These are phyloP conservation scores for Tor tambroides DNA, from an alignment of 2,113 vertebrate genomes.

Conservation along the genomic window DNA sequence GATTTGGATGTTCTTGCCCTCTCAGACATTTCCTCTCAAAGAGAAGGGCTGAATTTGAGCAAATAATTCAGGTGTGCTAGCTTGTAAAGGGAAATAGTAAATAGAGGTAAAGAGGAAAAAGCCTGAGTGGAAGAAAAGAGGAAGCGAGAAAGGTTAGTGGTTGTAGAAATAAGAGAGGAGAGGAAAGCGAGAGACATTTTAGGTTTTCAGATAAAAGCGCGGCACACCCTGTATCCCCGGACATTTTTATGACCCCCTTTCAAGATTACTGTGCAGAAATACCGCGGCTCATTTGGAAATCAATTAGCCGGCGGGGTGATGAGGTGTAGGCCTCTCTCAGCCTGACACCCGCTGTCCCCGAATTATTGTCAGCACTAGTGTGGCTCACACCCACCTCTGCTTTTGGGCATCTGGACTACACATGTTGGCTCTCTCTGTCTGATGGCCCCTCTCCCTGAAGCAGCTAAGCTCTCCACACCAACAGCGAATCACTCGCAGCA, in stretches of 20 bases:
- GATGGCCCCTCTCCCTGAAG: slow-evolving; percentile 9
- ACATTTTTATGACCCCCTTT: slow-evolving; percentile 91
- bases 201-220: slow-evolving; percentile 88
- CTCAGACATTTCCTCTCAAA: slow-evolving; percentile 26
- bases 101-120: not conserved
- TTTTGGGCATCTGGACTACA: slow-evolving; percentile 85
- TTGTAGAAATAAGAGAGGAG: slow-evolving; percentile 28
- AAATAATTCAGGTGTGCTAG: slow-evolving; percentile 85
- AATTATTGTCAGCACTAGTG: slow-evolving; percentile 84
- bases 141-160: slow-evolving; percentile 23
- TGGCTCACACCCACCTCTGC: slow-evolving; percentile 70
- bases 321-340: slow-evolving; percentile 88
- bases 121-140: slow-evolving; percentile 2
- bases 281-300: slow-evolving; percentile 91
- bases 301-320: slow-evolving; percentile 90
- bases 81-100: slow-evolving; percentile 63
- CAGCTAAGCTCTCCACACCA: slow-evolving; percentile 48
- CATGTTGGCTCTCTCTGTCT: slow-evolving; percentile 75
- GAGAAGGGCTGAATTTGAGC: not conserved
- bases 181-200: slow-evolving; percentile 32
- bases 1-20: slow-evolving; percentile 78
- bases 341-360: slow-evolving; percentile 89
- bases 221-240: slow-evolving; percentile 85
- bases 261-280: slow-evolving; percentile 92
- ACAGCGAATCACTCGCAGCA: slow-evolving; percentile 48